Percentiles rank a stretch among this genome's conserved stretches.
Conservation (phyloP, 2,888 invertebrate species). For the Colletes collaris region DNA sequence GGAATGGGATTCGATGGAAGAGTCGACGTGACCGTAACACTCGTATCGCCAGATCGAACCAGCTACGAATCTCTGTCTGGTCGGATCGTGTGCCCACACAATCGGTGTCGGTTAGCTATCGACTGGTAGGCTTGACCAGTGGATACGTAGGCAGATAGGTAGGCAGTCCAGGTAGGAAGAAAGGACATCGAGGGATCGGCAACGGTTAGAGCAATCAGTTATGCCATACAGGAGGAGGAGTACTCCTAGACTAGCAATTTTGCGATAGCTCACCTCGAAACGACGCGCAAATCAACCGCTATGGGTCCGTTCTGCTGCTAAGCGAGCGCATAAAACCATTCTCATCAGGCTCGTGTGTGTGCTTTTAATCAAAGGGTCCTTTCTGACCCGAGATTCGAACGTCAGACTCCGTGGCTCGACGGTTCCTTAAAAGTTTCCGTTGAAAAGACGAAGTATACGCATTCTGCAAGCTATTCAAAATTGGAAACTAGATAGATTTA, state of each 20-base stretch:
- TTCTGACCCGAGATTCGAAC: too few species aligned
- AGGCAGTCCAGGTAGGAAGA: constrained; percentile 52
- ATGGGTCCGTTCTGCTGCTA: constrained; percentile 17
- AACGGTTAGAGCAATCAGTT: constrained; percentile 64
- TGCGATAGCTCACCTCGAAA: constrained; percentile 53
- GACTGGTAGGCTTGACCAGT: constrained; percentile 4
- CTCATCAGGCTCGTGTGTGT: too few species aligned
- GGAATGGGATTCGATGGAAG: not conserved
- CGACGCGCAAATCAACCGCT: constrained; percentile 57
- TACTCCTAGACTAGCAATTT: constrained; percentile 30
- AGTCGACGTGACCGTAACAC: constrained; percentile 8
- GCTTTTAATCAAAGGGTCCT: too few species aligned
- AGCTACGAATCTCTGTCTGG: constrained; percentile 25
- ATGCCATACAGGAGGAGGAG: constrained; percentile 32
- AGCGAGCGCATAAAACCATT: not conserved
- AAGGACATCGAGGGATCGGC: constrained; percentile 54
- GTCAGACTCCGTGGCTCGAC: too few species aligned
- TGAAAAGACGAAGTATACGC: too few species aligned
- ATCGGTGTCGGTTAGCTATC: constrained; percentile 23
- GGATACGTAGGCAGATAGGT: constrained; percentile 31
- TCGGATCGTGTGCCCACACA: constrained; percentile 27
- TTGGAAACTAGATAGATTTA: too few species aligned
- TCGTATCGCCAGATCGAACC: constrained; percentile 14
- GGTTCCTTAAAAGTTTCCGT: too few species aligned
- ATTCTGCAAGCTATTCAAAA: too few species aligned